phyloP scores from a whole-genome alignment of 1,140 invertebrate species.

The Metaphire vulgaris region DNA sequence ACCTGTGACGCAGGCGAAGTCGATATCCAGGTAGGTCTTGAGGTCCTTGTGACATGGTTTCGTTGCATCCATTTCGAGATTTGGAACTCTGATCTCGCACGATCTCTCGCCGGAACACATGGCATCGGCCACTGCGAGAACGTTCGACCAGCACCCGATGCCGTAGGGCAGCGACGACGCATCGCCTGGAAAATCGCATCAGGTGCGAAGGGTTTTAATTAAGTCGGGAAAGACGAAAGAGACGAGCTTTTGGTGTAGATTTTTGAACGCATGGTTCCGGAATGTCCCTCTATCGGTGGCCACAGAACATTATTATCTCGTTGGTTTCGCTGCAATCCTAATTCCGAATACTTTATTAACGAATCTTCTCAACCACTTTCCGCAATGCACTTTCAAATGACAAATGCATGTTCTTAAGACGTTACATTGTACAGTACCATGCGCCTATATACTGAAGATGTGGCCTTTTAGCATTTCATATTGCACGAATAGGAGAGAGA shows the following conservation, averaged over 20 bases:
- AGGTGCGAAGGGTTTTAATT: neutral
- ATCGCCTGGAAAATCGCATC: too few relatives aligned
- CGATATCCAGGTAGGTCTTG: constrained; percentile 8
- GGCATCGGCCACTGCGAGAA: neutral
- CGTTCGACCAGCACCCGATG: neutral
- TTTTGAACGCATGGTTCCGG: neutral
- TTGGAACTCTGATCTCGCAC: neutral
- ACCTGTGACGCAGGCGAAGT: neutral
- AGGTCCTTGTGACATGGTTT: constrained; percentile 1
- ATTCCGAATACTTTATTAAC: too few relatives aligned
- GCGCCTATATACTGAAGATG: too few relatives aligned
- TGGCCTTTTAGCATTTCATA: neutral
- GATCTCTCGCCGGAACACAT: neutral
- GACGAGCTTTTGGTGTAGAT: neutral
- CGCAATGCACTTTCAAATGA: too few relatives aligned
- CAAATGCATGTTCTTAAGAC: too few relatives aligned
- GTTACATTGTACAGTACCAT: too few relatives aligned
- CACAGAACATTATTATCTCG: too few relatives aligned
- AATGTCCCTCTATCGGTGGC: too few relatives aligned
- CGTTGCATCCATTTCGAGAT: neutral
- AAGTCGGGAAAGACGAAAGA: neutral
- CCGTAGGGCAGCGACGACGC: constrained; percentile 1
- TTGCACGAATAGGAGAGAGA: neutral
- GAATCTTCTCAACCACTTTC: too few relatives aligned
- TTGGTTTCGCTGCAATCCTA: too few relatives aligned